Evolutionary conservation across 2,797 vertebrate species (phyloP).

Genomic region (Merluccius polli): DNA sequence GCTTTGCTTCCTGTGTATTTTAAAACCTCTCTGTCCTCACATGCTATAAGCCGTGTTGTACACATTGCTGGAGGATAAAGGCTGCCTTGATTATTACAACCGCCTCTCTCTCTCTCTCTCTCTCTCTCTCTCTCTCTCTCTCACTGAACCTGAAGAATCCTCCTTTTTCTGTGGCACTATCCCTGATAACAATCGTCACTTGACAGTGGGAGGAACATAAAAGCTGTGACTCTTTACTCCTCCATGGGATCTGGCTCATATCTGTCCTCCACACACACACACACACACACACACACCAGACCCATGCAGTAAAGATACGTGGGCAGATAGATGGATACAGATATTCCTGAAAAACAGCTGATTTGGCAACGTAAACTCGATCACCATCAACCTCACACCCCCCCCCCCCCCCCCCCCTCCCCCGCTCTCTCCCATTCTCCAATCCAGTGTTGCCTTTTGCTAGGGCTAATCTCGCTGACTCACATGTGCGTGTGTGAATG

Average conservation of each 20-base stretch:
- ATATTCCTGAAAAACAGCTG: background rate
- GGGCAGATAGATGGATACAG: background rate
- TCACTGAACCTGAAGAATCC: background rate
- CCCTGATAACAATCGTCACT: slow-evolving; percentile 18
- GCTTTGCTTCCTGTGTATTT: background rate
- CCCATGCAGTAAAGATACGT: background rate
- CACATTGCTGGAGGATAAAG: slow-evolving; percentile 29
- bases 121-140: slow-evolving; percentile 13
- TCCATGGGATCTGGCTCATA: background rate
- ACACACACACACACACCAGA: background rate
- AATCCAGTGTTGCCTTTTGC: slow-evolving; percentile 31
- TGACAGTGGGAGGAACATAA: slow-evolving; percentile 6
- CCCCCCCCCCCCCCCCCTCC: background rate
- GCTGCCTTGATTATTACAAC: slow-evolving; percentile 22
- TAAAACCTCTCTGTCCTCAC: background rate
- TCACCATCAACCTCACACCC: slow-evolving; percentile 22
- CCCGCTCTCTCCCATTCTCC: slow-evolving; percentile 21
- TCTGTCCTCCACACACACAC: background rate
- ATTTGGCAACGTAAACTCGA: slow-evolving; percentile 14
- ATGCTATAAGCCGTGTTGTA: background rate
- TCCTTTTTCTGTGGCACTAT: slow-evolving; percentile 12
- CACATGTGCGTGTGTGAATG: slow-evolving; percentile 58
- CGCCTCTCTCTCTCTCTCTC: slow-evolving; percentile 11
- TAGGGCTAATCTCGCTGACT: slow-evolving; percentile 55
- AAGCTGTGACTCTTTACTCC: background rate